These are phyloP conservation scores for Sarcophaga subvicina DNA, from an alignment of 2,888 invertebrate species.

Conservation along the genomic window DNA sequence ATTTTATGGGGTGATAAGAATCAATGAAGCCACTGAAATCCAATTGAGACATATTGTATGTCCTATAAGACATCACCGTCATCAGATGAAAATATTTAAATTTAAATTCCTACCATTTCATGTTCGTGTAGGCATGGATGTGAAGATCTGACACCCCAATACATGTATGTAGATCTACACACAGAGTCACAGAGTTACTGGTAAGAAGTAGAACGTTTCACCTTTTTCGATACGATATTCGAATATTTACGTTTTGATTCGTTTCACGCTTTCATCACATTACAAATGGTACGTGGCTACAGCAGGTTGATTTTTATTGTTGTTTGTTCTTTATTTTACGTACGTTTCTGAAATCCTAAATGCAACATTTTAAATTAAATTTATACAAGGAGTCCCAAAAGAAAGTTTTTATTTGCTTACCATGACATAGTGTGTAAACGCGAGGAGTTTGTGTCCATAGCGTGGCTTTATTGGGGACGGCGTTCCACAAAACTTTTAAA, in stretches of 20 bases:
- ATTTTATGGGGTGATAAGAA: constrained; percentile 82
- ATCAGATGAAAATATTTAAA: constrained; percentile 74
- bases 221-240: constrained; percentile 28
- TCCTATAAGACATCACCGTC: constrained; percentile 72
- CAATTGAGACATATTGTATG: constrained; percentile 80
- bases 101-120: constrained; percentile 72
- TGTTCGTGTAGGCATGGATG: constrained; percentile 59
- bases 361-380: neutral
- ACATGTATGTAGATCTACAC: neutral
- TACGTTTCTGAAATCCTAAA: neutral
- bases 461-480: no score
- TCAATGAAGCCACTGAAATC: constrained; percentile 82
- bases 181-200: neutral
- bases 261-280: constrained; percentile 66
- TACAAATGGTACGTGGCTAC: constrained; percentile 64
- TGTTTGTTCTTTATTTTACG: neutral
- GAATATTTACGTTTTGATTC: constrained; percentile 53
- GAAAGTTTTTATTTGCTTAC: no score
- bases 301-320: constrained; percentile 55
- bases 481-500: no score
- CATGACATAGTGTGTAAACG: no score
- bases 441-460: no score
- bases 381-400: no score
- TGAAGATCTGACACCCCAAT: constrained; percentile 46
- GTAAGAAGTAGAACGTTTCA: neutral